Percentiles rank a stretch among this genome's conserved stretches.
Evolutionary conservation across 2,113 vertebrate species (phyloP).

Genomic region (Osmerus eperlanus): DNA sequence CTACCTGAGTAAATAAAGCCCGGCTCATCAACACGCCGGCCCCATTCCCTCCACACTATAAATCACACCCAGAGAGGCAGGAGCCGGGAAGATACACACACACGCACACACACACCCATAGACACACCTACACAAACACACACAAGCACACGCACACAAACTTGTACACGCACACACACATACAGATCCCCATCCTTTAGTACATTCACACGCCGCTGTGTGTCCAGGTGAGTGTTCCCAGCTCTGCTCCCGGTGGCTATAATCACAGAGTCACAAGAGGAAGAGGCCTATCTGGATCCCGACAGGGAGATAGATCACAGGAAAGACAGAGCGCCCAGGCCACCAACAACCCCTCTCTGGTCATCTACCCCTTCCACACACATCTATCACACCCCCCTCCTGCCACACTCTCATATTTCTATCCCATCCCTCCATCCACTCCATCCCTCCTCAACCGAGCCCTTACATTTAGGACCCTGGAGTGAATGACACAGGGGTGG

Average conservation of each 20-base stretch:
- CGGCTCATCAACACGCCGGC: constrained; percentile 44
- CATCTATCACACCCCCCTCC: background rate
- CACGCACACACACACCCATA: background rate
- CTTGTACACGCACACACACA: background rate
- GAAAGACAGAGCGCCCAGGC: constrained; percentile 7
- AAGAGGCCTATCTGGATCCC: constrained; percentile 20
- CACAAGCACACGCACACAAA: background rate
- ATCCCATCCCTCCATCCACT: background rate
- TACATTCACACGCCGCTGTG: background rate
- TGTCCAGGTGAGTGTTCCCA: background rate
- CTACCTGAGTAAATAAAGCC: constrained; percentile 55
- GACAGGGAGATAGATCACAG: constrained; percentile 58
- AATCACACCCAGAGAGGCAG: constrained; percentile 44
- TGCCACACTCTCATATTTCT: background rate
- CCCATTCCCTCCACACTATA: constrained; percentile 46
- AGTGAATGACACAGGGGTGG: too few species aligned
- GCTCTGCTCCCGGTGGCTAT: constrained; percentile 3
- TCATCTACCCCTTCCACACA: background rate
- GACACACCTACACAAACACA: background rate
- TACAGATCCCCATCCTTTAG: background rate
- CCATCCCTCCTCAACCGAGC: too few species aligned
- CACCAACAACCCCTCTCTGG: constrained; percentile 43
- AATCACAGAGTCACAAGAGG: constrained; percentile 37
- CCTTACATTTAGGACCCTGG: too few species aligned
- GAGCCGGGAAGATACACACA: background rate